Evolutionary conservation across 2,888 invertebrate genomes (phyloP), one percentile per base, ranked within the genome.

Genomic region (Caenorhabditis sp.): DNA sequence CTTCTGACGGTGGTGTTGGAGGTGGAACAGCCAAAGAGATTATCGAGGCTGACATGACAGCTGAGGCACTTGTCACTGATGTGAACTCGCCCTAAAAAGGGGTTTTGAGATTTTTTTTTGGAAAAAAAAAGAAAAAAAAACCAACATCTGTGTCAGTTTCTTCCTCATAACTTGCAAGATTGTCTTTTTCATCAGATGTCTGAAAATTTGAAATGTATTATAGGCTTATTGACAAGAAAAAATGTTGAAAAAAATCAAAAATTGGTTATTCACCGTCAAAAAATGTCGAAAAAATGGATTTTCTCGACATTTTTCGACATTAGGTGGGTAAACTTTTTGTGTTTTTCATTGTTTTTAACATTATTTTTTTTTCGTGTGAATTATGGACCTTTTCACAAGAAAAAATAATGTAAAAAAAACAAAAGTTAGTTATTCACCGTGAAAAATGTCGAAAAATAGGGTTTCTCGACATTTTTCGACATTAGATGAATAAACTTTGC

Each of bases 81-180:
- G 43, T 43, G 43, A 43, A 66, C 63, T 66, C 24, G 5, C 23
- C 70, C 66, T 50, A 59, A 64, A 69, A 62, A 62, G n/a, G 23
- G 27, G 62, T 26, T 21, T 58, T 24, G 17, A 37, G 36, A 21
- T 24, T 19, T 26, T 36, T 27, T 24, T 57, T 10, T 24, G 6
- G 10, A n/a, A 10, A 53, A 5, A 1, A 3, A 53, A 19, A 21
- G 6, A 31, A 31, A 31, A 31, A 5, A 53, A 19, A n/a, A 53
- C 60, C 51, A 21, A 71, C 71, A 54, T 71, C 66, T n/a, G 71
- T 71, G 37, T 71, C 71, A 5, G 60, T 60, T 43, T 71, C 71
- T 55, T 71, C 66, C 24, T 71, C 71, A 31, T 64, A 59, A 50
- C 71, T 71, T 6, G 14, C 24, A 3, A 26, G 2, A 8, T 10